Conservation (phyloP, 2,113 vertebrate genomes). For the Spea bombifrons region DNA sequence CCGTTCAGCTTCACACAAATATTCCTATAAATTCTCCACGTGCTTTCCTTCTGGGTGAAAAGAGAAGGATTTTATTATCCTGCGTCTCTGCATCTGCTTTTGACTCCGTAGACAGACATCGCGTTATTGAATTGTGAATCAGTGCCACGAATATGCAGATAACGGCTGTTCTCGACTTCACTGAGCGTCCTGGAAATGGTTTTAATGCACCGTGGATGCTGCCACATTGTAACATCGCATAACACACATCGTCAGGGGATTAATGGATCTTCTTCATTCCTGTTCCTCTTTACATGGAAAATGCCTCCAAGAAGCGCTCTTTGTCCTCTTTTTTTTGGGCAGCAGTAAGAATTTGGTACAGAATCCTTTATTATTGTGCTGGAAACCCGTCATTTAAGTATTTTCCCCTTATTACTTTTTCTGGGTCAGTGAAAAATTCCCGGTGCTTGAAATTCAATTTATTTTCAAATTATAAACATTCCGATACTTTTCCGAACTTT, state of each 20-base stretch:
- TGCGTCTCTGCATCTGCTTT: not conserved
- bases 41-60: conserved; percentile 23
- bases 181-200: conserved; percentile 46
- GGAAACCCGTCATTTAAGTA: not conserved
- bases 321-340: not conserved
- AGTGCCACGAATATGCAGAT: conserved; percentile 43
- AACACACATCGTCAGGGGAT: conserved; percentile 29
- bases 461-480: no score
- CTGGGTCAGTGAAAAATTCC: no score
- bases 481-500: no score
- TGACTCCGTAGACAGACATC: conserved; percentile 8
- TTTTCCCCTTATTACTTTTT: no score
- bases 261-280: conserved; percentile 33
- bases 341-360: not conserved
- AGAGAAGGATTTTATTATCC: conserved; percentile 6
- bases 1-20: conserved; percentile 17
- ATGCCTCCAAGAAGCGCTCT: conserved; percentile 3
- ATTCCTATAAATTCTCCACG: conserved; percentile 34
- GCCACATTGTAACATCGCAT: conserved; percentile 10
- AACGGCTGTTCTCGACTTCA: conserved; percentile 46
- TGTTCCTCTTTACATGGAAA: conserved; percentile 28
- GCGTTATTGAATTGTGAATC: conserved; percentile 36
- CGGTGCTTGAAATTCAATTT: no score
- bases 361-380: not conserved
- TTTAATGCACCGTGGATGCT: conserved; percentile 44